Evolutionary conservation across 2,797 vertebrate species (phyloP), one percentile per base, ranked within the genome.

Genomic region (Sebastes diploproa): DNA sequence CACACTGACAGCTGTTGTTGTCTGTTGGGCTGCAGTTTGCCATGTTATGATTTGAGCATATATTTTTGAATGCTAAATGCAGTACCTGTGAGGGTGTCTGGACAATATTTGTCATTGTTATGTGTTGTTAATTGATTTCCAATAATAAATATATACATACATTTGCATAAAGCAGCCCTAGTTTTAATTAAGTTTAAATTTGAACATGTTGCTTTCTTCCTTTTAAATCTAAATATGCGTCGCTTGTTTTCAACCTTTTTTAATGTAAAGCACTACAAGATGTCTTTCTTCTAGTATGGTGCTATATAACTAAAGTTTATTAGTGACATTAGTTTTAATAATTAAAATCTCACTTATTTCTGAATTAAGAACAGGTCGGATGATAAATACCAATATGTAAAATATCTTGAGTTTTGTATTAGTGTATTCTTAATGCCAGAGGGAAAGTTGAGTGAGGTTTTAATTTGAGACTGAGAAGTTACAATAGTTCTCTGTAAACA

Each of bases 401-500:
- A 63, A 50, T 9, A 16, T 32, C 16, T 30, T 25, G 3, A 38
- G 63, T 60, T 6, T 6, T 36, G 23, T 34, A 23, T 14, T 50
- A 7, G 18, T 50, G 46, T 20, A 8, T 50, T 54, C 50, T 54
- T 54, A 54, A 22, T 54, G 50, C 9, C 14, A 22, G 50, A 22
- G 20, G 7, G 50, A 42, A 69, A 38, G 10, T 52, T 27, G 32
- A 60, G 50, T 25, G 8, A 85, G 72, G 22, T 46, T 79, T 73
- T 36, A 27, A 34, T 42, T 54, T 23, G n/a, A 20, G 38, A 27
- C 25, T 13, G 50, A 61, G 42, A 72, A 85, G 73, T 83, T 73
- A 58, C 46, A 72, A 68, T 23, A 59, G 79, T 81, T 84, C 36
- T 77, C 64, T 70, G 59, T 61, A 80, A 70, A 70, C 32, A 67